Conservation (phyloP, 1,140 invertebrate species). For the Metopolophium dirhodum region DNA sequence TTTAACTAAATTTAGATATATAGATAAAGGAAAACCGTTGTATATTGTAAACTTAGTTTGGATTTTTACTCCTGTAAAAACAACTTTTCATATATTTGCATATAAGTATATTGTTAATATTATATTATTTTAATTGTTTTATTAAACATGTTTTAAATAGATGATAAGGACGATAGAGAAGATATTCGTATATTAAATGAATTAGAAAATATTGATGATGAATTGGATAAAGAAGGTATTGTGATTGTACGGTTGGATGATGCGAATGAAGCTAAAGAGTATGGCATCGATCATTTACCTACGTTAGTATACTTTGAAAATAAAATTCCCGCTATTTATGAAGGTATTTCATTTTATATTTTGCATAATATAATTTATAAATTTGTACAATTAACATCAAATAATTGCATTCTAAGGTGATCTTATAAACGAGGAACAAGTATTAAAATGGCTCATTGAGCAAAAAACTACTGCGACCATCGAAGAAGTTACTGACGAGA, state of each 20-base stretch:
- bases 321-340: slow-evolving; percentile 88
- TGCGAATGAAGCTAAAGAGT: slow-evolving; percentile 86
- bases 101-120: neutral
- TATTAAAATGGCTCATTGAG: slow-evolving; percentile 86
- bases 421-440: slow-evolving; percentile 89
- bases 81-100: neutral
- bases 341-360: slow-evolving; percentile 66
- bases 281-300: slow-evolving; percentile 87
- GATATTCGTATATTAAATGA: slow-evolving; percentile 87
- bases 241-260: slow-evolving; percentile 89
- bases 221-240: slow-evolving; percentile 87
- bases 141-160: slow-evolving; percentile 64
- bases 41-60: neutral
- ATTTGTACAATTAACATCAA: neutral
- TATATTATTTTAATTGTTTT: neutral
- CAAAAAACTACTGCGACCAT: slow-evolving; percentile 92
- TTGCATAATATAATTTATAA: neutral
- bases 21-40: neutral
- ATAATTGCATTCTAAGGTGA: slow-evolving; percentile 68
- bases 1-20: neutral
- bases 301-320: slow-evolving; percentile 90
- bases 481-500: slow-evolving; percentile 93
- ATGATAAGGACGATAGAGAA: slow-evolving; percentile 89
- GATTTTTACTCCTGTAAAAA: neutral
- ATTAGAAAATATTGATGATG: slow-evolving; percentile 91